Base-by-base conservation (phyloP, 1,140 invertebrate species). In the Elymnias hypermnestra region DNA sequence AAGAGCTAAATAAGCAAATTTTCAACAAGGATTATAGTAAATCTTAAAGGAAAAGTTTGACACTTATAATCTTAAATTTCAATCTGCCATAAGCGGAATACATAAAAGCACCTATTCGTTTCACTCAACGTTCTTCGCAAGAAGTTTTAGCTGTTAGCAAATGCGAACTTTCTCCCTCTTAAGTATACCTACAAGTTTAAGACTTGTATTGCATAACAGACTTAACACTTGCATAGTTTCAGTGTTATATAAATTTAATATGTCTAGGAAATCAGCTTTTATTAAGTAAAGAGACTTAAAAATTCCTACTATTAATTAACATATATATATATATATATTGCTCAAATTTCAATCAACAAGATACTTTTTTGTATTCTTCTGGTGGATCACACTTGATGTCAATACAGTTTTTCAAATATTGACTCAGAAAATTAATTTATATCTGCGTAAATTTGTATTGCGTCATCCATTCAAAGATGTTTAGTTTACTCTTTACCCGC, bases 61-160 rank as follows among this genome's bases (percentile, higher is more conserved):
- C 10, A 29, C 10, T 29, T 29, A 12, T 9, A 12, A 3, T 2
- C 12, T 17, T 28, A 9, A 40, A 26, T 28, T 28, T 15, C 26
- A 40, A 39, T 14, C 26, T 29, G 26, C 26, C 23, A 29, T 29
- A 29, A 29, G 26, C 26, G 26, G n/a, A 29, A 29, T 29, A 29
- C 26, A 29, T 29, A 29, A 29, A 12, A 29, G 26, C 26, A 29
- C 26, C 26, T 29, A 29, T 29, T 29, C 26, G 38, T 40, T 40
- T 40, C 13, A 40, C 13, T 40, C 15, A 5, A 23, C 19, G n/a
- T 14, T 23, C 25, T 40, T 40, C 25, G 22, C 14, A 9, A 25
- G 14, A 40, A 40, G 38, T 40, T 40, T 40, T 13, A 40, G 38
- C 13, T 40, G 38, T 40, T 40, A 15, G 37, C 38, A 40, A 40